These are phyloP conservation scores for Festucalex cinctus DNA, from an alignment of 2,113 vertebrate species.

Conservation along the genomic window DNA sequence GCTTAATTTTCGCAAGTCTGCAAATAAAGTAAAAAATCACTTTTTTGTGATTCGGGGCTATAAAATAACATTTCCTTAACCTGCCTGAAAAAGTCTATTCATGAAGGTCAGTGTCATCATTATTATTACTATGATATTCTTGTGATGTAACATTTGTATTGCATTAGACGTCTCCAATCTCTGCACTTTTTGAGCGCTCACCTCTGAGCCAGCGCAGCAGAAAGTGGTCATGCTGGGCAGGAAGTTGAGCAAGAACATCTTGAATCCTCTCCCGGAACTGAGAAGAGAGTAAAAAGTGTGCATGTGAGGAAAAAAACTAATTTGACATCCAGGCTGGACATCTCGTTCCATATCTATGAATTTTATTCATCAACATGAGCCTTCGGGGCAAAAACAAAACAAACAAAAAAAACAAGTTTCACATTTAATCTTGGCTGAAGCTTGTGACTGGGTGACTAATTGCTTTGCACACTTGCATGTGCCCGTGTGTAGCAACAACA, in stretches of 20 bases:
- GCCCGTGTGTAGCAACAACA: neutral
- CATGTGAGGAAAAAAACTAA: neutral
- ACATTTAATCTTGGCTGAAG: neutral
- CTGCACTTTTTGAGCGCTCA: slow-evolving; percentile 53
- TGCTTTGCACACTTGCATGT: slow-evolving; percentile 6
- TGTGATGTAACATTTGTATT: no score
- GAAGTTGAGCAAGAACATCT: slow-evolving; percentile 82
- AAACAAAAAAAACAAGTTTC: neutral
- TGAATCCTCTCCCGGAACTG: slow-evolving; percentile 85
- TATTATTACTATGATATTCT: no score
- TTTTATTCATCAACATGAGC: neutral
- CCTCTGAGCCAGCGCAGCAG: slow-evolving; percentile 95
- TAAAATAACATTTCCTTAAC: no score
- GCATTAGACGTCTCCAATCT: neutral
- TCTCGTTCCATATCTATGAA: neutral
- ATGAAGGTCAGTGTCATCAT: no score
- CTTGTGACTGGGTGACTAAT: slow-evolving; percentile 27
- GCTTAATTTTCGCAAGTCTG: no score
- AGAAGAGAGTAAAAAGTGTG: neutral
- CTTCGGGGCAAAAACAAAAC: neutral
- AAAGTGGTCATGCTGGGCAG: slow-evolving; percentile 84
- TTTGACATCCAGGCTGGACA: neutral
- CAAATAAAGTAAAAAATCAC: no score
- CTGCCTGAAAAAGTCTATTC: no score
- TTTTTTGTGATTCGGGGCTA: no score